Evolutionary conservation across 2,113 vertebrate species (phyloP).

Genomic region (Callopanchax toddi): DNA sequence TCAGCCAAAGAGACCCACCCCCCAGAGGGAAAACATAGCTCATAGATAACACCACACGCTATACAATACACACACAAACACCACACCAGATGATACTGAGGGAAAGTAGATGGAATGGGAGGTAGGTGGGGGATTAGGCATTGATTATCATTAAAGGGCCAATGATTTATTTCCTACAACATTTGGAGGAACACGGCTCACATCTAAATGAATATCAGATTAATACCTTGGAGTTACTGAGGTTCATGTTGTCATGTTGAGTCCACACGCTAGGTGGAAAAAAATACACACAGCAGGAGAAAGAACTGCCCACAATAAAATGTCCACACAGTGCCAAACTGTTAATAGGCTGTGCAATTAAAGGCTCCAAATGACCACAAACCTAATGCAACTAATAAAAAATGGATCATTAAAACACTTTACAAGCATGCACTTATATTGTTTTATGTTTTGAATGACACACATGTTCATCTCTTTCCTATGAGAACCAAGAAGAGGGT

Average conservation of each 20-base stretch:
- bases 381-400: no score
- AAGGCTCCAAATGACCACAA: no score
- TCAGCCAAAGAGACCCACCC: conserved; percentile 74
- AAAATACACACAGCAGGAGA: neutral
- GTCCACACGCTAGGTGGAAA: conserved; percentile 6
- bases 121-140: conserved; percentile 44
- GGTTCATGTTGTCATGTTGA: conserved; percentile 33
- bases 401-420: no score
- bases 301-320: conserved; percentile 47
- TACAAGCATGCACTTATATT: no score
- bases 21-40: conserved; percentile 72
- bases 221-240: conserved; percentile 66
- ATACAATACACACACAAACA: conserved; percentile 56
- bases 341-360: no score
- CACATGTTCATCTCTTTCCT: no score
- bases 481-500: no score
- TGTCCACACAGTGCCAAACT: conserved; percentile 2
- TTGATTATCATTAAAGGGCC: conserved; percentile 79
- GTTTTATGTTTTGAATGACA: no score
- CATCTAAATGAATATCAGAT: conserved; percentile 75
- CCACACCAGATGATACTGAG: conserved; percentile 65
- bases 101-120: conserved; percentile 12
- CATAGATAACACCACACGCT: conserved; percentile 63
- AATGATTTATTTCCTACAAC: conserved; percentile 76
- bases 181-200: conserved; percentile 62